Percentiles rank a stretch among this genome's conserved stretches.
Evolutionary conservation across 2,113 vertebrate species (phyloP).

Genomic region (Gallinago jamesoni): DNA sequence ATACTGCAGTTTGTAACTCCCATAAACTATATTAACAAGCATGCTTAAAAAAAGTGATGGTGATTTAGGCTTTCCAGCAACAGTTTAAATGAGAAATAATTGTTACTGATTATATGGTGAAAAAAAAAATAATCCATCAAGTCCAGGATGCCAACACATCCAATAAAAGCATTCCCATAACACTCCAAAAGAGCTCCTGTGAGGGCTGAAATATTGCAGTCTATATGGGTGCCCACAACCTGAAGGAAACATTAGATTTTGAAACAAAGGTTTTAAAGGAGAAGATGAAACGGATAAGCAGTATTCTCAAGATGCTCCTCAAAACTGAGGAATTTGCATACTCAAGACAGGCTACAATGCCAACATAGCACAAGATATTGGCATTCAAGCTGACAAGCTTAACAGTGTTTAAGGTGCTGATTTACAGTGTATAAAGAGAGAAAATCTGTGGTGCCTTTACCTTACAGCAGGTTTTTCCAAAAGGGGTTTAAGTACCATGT

Average conservation of each 20-base stretch:
- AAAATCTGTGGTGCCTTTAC: neutral
- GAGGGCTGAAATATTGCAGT: neutral
- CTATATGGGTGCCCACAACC: neutral
- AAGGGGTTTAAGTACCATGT: neutral
- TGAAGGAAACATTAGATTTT: neutral
- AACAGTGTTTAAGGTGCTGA: neutral
- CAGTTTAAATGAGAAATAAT: neutral
- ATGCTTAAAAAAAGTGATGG: neutral
- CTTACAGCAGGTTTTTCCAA: neutral
- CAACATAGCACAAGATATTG: rapidly evolving
- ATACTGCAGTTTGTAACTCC: neutral
- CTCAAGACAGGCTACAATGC: neutral
- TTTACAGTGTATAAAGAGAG: neutral
- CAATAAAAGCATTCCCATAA: neutral
- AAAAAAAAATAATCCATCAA: neutral
- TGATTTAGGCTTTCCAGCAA: neutral
- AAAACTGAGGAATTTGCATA: neutral
- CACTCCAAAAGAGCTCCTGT: neutral
- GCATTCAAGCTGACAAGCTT: neutral
- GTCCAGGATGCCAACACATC: neutral
- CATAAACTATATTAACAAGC: neutral
- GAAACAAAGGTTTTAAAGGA: neutral
- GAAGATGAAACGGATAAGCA: neutral
- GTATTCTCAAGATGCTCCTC: neutral
- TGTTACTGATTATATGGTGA: neutral